A percentile compares a stretch with the other conserved stretches of the same genome.
Evolutionary conservation across 2,113 vertebrate genomes (phyloP).

Genomic region (Oncorhynchus tshawytscha): DNA sequence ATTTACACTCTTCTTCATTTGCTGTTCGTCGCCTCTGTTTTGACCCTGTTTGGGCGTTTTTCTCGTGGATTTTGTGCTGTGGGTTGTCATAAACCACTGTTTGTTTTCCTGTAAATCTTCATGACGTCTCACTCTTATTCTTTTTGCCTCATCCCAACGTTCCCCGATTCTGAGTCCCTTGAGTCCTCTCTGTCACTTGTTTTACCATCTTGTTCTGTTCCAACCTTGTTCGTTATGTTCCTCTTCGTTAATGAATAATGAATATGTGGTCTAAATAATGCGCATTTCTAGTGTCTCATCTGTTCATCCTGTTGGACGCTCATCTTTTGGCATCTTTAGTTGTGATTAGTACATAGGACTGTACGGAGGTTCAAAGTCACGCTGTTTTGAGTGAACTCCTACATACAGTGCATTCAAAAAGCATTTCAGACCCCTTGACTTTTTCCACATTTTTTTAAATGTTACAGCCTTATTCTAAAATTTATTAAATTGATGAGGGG

Average conservation of each 20-base stretch:
- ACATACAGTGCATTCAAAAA: too few species aligned
- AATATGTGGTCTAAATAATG: too few species aligned
- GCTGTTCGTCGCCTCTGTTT: not conserved
- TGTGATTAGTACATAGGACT: not conserved
- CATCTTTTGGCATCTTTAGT: not conserved
- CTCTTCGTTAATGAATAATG: not conserved
- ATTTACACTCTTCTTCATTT: not conserved
- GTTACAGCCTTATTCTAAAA: too few species aligned
- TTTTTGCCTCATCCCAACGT: not conserved
- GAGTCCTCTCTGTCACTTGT: not conserved
- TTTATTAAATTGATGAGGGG: too few species aligned
- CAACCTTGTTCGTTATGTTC: not conserved
- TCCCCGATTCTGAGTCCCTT: not conserved
- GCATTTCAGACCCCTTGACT: too few species aligned
- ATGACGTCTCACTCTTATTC: not conserved
- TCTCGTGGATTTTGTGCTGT: not conserved
- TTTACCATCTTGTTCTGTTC: not conserved
- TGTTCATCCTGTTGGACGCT: not conserved
- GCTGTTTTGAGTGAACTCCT: too few species aligned
- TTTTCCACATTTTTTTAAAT: too few species aligned
- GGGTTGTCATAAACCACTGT: not conserved
- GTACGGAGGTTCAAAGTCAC: not conserved
- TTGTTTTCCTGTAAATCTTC: not conserved
- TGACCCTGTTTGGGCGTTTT: not conserved
- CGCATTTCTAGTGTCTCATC: not conserved